phyloP scores from a whole-genome alignment of 1,140 invertebrate genomes.

The Tetramorium alpestre region DNA sequence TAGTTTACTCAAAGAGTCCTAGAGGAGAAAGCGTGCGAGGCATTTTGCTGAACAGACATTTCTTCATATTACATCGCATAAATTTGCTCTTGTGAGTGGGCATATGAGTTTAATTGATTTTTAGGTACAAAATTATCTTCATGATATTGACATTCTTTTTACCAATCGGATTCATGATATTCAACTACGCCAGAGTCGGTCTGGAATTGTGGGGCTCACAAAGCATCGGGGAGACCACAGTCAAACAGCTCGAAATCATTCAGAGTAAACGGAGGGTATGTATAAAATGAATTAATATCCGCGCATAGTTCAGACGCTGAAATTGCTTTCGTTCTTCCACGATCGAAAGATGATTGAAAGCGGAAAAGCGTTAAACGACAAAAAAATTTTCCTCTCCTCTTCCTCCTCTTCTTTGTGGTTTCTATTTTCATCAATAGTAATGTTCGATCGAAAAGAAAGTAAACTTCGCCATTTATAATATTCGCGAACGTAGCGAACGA shows the following conservation, averaged over 20 bases:
- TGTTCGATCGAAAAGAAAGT: not conserved
- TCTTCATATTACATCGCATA: not conserved
- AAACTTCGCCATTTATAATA: not conserved
- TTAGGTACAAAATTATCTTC: constrained; percentile 95
- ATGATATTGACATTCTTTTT: constrained; percentile 97
- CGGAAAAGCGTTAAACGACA: not conserved
- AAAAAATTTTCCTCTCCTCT: not conserved
- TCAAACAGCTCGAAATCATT: constrained; percentile 95
- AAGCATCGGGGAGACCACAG: constrained; percentile 97
- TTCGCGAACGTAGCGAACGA: not conserved
- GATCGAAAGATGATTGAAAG: not conserved
- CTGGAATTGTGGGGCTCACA: constrained; percentile 97
- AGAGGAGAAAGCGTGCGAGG: not conserved
- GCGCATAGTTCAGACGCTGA: not conserved
- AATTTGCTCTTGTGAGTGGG: not conserved
- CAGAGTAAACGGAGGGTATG: constrained; percentile 96
- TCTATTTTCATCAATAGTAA: not conserved
- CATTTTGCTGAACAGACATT: not conserved
- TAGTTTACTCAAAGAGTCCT: not conserved
- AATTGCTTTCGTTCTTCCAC: constrained; percentile 29
- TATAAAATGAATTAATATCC: constrained; percentile 68
- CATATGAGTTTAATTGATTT: constrained; percentile 68
- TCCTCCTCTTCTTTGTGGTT: not conserved
- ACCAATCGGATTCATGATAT: constrained; percentile 96
- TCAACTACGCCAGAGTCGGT: constrained; percentile 96